phyloP scores from a whole-genome alignment of 2,888 invertebrate genomes.

The Scaptomyza caliginosa region DNA sequence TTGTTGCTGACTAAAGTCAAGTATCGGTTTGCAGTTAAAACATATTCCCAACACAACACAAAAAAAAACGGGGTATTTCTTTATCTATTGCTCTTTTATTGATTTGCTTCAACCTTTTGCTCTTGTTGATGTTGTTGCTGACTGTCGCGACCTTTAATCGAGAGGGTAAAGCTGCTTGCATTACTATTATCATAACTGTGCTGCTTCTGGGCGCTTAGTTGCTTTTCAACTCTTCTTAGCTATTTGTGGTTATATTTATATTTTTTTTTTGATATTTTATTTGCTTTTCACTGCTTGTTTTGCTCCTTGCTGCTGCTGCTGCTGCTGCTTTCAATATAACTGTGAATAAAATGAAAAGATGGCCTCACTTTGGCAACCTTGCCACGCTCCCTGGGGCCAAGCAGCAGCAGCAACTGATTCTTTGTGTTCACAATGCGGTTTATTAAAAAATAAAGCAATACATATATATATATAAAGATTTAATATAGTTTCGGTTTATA shows the following conservation, averaged over 20 bases:
- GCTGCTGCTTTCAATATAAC: conserved; percentile 70
- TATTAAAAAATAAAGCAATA: conserved; percentile 37
- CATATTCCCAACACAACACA: too few relatives aligned
- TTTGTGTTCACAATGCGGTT: conserved; percentile 43
- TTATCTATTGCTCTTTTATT: conserved; percentile 5
- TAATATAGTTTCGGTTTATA: conserved; percentile 3
- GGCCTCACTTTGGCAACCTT: conserved; percentile 56
- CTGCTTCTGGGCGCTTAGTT: background rate
- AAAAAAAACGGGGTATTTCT: background rate
- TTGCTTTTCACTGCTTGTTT: conserved; percentile 47
- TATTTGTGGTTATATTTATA: background rate
- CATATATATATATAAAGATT: background rate
- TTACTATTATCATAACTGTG: conserved; percentile 33
- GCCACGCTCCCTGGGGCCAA: conserved; percentile 34
- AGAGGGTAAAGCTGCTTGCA: conserved; percentile 3
- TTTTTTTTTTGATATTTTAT: conserved; percentile 60
- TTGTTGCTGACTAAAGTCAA: too few relatives aligned
- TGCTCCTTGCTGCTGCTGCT: too few relatives aligned
- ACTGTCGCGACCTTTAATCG: conserved; percentile 24
- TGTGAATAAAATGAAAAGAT: conserved; percentile 64
- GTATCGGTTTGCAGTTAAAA: too few relatives aligned
- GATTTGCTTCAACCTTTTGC: background rate
- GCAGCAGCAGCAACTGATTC: conserved; percentile 11
- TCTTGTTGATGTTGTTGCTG: background rate
- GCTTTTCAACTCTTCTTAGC: background rate